These are phyloP conservation scores for Anthopleura sola DNA, from an alignment of 64 coral and sea anemone species.

Conservation along the genomic window DNA sequence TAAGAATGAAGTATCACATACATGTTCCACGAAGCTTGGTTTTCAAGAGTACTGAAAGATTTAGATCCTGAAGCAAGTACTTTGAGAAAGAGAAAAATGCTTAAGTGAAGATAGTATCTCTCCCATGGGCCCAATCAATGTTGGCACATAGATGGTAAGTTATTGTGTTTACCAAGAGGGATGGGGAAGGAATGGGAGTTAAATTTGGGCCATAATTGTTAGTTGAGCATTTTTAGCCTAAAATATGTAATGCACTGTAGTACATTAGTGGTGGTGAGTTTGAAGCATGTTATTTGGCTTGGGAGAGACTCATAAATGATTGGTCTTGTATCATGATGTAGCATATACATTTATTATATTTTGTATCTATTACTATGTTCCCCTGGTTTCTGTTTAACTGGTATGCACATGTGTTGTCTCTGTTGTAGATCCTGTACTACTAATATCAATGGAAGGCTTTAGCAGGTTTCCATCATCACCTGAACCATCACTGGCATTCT, in stretches of 20 bases:
- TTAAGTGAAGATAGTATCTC: slow-evolving; percentile 47
- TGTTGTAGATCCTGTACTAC: slow-evolving; percentile 3
- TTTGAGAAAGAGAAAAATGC: slow-evolving; percentile 32
- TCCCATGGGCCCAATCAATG: slow-evolving; percentile 52
- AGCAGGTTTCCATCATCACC: slow-evolving; percentile 26
- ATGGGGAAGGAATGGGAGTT: not conserved
- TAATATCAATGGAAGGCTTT: slow-evolving; percentile 4
- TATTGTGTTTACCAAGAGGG: not conserved
- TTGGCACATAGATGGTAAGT: slow-evolving; percentile 37
- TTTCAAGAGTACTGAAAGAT: slow-evolving; percentile 40
- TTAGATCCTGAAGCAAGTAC: slow-evolving; percentile 50
- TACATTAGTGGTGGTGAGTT: not conserved
- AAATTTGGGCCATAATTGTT: not conserved
- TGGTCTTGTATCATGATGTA: not conserved
- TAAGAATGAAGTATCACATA: slow-evolving; percentile 43
- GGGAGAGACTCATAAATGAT: not conserved
- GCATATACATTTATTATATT: not conserved
- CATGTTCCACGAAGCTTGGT: slow-evolving; percentile 52
- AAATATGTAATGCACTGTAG: not conserved
- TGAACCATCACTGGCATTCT: slow-evolving; percentile 30
- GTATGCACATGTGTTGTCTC: not conserved
- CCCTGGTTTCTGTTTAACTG: slow-evolving; percentile 15
- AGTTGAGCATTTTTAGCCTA: not conserved
- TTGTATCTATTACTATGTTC: slow-evolving; percentile 13
- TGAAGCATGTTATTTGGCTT: not conserved